Evolutionary conservation across 2,797 vertebrate genomes (phyloP), one percentile per base, ranked within the genome.

Genomic region (Fistularia commersonii): DNA sequence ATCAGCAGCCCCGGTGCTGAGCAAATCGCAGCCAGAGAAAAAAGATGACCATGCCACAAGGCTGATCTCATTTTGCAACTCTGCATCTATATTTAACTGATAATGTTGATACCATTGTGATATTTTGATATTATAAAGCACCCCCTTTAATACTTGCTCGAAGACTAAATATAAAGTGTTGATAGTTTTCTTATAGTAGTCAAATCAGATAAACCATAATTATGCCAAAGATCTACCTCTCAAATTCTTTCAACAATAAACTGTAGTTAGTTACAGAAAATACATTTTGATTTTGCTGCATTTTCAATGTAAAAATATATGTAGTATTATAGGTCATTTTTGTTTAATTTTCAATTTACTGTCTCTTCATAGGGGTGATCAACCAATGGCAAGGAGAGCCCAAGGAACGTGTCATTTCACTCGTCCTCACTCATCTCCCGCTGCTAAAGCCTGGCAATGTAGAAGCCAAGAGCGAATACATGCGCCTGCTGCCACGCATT

Each of bases 361-460:
- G 3, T 66, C 38, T 32, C 45, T 49, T 42, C 32, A 8, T 85
- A 99, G 97, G 88, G 77, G 87, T 97, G 72, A 98, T 99, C 85
- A 96, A 94, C 87, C 95, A 96, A 66, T 99, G 97, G 97, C 95
- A 97, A 61, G 87, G 89, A 12, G 96, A 99, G 90, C 90, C 96
- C 32, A 98, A 98, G 88, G 97, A 98, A 84, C 94, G 93, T 12
- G 93, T 93, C 72, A 97, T 99, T 86, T 96, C 95, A 23, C 90
- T 98, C 6, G 87, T 99, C 61, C 80, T 99, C 63, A 94, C 93
- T 71, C 97, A 98, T 78, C 92, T 99, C 76, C 97, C 97, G 7
- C 87, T 99, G 66, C 92, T 99, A 61, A 98, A 98, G 81, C 97
- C 97, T 0, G 95, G 97, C 57, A 99, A 98, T 72, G 84, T 90